Conservation (phyloP, 35 echinoderm and acorn worm genomes). For the Nesometra sesokonis region DNA sequence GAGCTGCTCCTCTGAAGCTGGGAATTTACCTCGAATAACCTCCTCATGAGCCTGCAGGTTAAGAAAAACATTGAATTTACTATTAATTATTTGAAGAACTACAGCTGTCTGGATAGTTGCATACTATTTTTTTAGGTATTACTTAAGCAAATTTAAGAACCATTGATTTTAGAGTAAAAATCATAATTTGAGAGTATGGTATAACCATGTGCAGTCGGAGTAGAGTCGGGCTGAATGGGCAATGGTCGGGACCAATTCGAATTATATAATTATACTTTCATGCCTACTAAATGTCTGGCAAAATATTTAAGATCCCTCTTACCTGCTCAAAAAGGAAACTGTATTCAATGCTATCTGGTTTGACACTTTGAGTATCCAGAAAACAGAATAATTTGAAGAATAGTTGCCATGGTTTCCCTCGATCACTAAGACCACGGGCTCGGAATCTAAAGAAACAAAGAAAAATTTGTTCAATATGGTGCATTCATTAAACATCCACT, state of each 20-base stretch:
- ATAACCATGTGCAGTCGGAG: neutral
- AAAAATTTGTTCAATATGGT: no score
- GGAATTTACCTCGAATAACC: constrained; percentile 69
- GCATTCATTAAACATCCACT: no score
- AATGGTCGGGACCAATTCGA: no score
- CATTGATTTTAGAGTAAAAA: no score
- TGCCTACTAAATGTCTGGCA: no score
- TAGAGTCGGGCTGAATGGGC: neutral
- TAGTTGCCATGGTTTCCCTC: constrained; percentile 83
- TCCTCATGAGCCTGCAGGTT: constrained; percentile 70
- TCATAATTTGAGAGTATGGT: no score
- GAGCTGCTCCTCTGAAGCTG: constrained; percentile 67
- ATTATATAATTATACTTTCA: no score
- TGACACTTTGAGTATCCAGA: constrained; percentile 78
- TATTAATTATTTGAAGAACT: no score
- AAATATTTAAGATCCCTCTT: neutral
- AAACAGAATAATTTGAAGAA: constrained; percentile 98
- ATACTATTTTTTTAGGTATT: no score
- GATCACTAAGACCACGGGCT: constrained; percentile 64
- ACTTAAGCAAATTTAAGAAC: no score
- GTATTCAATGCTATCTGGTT: constrained; percentile 71
- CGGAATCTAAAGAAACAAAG: constrained; percentile 61
- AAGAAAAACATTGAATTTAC: neutral
- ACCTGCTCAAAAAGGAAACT: constrained; percentile 98
- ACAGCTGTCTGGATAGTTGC: no score